Base-by-base conservation (phyloP, 2,113 vertebrate genomes). In the Platysternon megacephalum region DNA sequence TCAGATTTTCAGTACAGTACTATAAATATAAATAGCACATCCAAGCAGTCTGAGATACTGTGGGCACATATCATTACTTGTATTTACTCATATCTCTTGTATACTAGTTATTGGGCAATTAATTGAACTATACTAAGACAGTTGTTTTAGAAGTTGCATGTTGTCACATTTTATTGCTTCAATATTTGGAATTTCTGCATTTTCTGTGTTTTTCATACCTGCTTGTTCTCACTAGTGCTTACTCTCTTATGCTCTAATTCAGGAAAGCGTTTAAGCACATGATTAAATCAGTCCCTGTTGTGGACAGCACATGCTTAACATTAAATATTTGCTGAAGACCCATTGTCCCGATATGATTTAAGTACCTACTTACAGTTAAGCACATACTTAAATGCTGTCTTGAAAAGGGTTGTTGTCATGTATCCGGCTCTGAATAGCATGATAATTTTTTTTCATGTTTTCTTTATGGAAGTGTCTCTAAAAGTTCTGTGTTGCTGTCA, bases 1-100 rank as follows among this genome's bases (percentile, higher is more conserved):
- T 92, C 53, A 93, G 55, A 85, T 91, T 91, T 52, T 92, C 56
- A 58, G 58, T 94, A 80, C 93, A 95, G 96, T 97, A 89, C 96
- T 95, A 97, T 95, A 93, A 95, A 90, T 96, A 81, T 85, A 96
- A 95, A 97, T 96, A 95, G 95, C 42, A 53, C 21, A 87, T 93
- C 32, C 65, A 74, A 94, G 82, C 78, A 79, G 61, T 95, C 26
- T 81, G 87, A 95, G 84, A 53, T 93, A 89, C 32, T 74, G 29
- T 39, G 1, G 12, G 32, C 8, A 95, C 93, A 94, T 93, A 93
- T 91, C 88, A 90, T 96, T 82, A 52, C 78, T 32, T 94, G 85
- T 72, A 44, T 88, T 85, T 95, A 81, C 51, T 93, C 82, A 81
- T 93, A 81, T 94, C 90, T 96, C 55, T 32, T 79, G 44, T 22